Evolutionary conservation across 2,797 vertebrate genomes (phyloP), one percentile per base, ranked within the genome.

Genomic region (Sorex maritimensis): DNA sequence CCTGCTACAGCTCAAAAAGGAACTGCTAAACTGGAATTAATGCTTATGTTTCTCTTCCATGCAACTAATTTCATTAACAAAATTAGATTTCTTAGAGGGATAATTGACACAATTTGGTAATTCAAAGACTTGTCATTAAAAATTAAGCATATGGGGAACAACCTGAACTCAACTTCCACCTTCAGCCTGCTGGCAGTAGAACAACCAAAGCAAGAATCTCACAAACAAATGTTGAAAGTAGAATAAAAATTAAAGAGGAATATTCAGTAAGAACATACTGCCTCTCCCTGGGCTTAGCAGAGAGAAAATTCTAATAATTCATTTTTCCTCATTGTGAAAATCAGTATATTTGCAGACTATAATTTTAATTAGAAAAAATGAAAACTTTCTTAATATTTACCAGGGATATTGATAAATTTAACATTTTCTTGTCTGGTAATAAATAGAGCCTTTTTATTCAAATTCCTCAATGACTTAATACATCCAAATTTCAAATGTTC

Each of bases 1-100:
- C 93, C 95, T 96, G 96, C 65, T 91, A 46, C 71, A 81, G 21
- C 84, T 93, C 93, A 79, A 92, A 94, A 46, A 88, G 63, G 81
- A 71, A 71, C 69, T 63, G 86, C 71, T 93, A 81, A 85, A 63
- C 77, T 77, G 74, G 96, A 95, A 95, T 96, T 75, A 94, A 96
- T 96, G 86, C 91, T 93, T 77, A 58, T 71, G 92, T 92, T 96
- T 95, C 81, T 90, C 61, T 96, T 89, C 93, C 81, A 94, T 92
- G 82, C 80, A 94, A 91, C 75, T 94, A 94, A 95, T 95, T 94
- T 95, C 94, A 97, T 97, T 92, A 95, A 92, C 77, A 93, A 95
- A 97, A 97, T 96, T 96, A 96, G 95, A 97, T 97, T 97, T 97
- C 96, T 96, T 96, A 46, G 72, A 94, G 88, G 88, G 65, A 86